Base-by-base conservation (phyloP, 2,888 invertebrate genomes). In the Serrognathus titanus region DNA sequence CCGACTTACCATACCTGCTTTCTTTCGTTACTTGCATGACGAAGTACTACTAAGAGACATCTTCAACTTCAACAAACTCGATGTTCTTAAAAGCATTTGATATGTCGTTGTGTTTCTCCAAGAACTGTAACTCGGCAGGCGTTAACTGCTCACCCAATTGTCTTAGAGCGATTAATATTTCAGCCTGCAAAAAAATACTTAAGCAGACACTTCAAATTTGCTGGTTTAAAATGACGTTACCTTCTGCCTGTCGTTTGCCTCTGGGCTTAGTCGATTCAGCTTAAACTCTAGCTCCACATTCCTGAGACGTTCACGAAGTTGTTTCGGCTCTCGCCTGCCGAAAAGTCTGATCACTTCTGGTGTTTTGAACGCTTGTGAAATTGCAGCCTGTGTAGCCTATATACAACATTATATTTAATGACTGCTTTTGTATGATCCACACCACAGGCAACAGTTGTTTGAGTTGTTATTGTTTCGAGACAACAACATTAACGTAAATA, bases 281-380 rank as follows among this genome's bases (percentile, higher is more conserved):
- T 84, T 85, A 9, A 78, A 71, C 69, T 87, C 84, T 64, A 85
- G 78, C 46, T 85, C 83, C 38, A 88, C 80, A 67, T 82, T 78
- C 10, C 77, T 69, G 13, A 89, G 70, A 64, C 83, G 79, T 63
- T 85, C 80, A 55, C 86, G 74, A 50, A 89, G 76, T 66, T 85
- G 84, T 45, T 81, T 82, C 2, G 88, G 85, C 70, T 89, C 87
- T 63, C 85, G 83, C 69, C 83, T 85, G 1, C 87, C 88, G 79
- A 89, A 89, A 75, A 89, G 80, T 66, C 83, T 77, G 40, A 89
- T 88, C 1, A 89, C 86, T 72, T 88, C 88, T 4, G 89, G 88
- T 1, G 89, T 89, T 74, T 86, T 82, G 71, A 89, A 89, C 1
- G 89, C 88, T 67, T 85, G 80, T 59, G 86, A 85, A 50, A 90